phyloP scores from a whole-genome alignment of 2,888 invertebrate genomes.

The Scaptomyza parva region DNA sequence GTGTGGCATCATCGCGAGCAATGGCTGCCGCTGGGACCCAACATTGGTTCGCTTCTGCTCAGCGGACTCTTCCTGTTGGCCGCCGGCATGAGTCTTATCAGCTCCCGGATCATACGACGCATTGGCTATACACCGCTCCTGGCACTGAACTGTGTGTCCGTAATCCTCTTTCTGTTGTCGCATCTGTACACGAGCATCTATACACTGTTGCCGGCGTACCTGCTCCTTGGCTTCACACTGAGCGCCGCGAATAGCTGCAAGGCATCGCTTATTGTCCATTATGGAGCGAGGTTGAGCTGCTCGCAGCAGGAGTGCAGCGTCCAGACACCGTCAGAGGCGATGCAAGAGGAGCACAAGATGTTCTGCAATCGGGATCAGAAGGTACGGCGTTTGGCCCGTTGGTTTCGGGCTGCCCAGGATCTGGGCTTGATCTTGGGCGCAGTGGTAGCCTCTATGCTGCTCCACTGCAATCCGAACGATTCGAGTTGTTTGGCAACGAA shows the following conservation, averaged over 20 bases:
- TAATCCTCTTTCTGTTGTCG: conserved; percentile 87
- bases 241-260: conserved; percentile 84
- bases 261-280: conserved; percentile 82
- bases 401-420: conserved; percentile 87
- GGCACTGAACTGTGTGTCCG: conserved; percentile 85
- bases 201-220: conserved; percentile 86
- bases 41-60: conserved; percentile 87
- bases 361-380: conserved; percentile 84
- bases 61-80: conserved; percentile 88
- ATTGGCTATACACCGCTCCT: conserved; percentile 86
- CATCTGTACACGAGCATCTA: conserved; percentile 87
- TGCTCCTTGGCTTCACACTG: conserved; percentile 87
- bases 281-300: conserved; percentile 83
- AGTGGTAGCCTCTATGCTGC: conserved; percentile 85
- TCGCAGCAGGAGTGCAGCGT: conserved; percentile 82
- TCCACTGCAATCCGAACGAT: conserved; percentile 83
- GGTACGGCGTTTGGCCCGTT: conserved; percentile 86
- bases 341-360: conserved; percentile 83
- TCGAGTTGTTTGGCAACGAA: conserved; percentile 74
- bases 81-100: conserved; percentile 86
- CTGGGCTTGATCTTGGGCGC: conserved; percentile 87
- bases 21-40: conserved; percentile 84
- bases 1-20: conserved; percentile 84
- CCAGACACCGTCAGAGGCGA: conserved; percentile 61
- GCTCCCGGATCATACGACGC: conserved; percentile 86